These are phyloP conservation scores for Larimichthys polyactis DNA, from an alignment of 2,113 vertebrate species.

Conservation along the genomic window DNA sequence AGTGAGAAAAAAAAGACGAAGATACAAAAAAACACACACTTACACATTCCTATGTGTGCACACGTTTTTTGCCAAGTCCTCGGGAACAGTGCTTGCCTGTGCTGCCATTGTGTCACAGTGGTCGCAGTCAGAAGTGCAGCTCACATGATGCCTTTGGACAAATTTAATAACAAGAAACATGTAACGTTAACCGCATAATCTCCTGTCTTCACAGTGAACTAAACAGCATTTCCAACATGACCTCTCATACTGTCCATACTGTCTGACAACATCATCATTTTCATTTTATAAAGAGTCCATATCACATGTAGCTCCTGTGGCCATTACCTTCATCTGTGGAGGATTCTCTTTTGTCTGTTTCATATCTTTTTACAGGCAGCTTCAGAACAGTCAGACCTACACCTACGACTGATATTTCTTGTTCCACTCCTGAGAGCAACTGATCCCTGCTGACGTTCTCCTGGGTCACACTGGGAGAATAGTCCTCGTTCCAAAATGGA, in stretches of 20 bases:
- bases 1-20: background rate
- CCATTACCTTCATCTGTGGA: constrained; percentile 22
- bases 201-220: background rate
- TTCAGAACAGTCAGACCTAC: constrained; percentile 17
- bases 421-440: constrained; percentile 33
- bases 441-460: constrained; percentile 25
- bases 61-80: background rate
- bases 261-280: constrained; percentile 7
- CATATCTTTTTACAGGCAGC: background rate
- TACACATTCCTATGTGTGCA: no score
- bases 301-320: background rate
- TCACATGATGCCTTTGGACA: background rate
- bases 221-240: background rate
- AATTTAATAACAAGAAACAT: no score
- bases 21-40: background rate
- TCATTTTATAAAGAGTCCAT: background rate
- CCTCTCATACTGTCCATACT: background rate
- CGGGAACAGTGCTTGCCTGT: background rate
- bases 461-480: constrained; percentile 42
- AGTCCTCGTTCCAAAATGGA: constrained; percentile 33
- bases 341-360: constrained; percentile 14
- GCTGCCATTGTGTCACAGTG: background rate
- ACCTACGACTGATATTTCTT: background rate
- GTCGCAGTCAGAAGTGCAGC: background rate
- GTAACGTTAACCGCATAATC: background rate